Base-by-base conservation (phyloP, 2,113 vertebrate species). In the Tragulus kanchil region DNA sequence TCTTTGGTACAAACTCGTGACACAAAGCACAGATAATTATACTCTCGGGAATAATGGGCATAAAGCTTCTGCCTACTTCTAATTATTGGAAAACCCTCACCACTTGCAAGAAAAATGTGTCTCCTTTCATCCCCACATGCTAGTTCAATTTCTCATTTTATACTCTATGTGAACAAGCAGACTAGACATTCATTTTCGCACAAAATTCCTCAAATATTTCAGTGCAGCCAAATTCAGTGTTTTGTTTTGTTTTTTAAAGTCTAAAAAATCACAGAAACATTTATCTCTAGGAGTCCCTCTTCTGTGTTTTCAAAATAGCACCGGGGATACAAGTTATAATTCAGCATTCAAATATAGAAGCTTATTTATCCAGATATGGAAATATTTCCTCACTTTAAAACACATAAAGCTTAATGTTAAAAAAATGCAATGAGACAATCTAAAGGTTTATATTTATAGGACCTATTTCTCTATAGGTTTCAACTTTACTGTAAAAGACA, bases 51-150 rank as follows among this genome's bases (percentile, higher is more conserved):
- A 59, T 59, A 81, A 59, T 23, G n/a, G 8, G 7, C 26, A 13
- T 71, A 78, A 48, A 5, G 2, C 64, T 7, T 48, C 14, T 91
- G 42, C 6, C 23, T 79, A 78, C 3, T 58, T 78, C 14, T 45
- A 96, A 82, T 95, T 75, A 83, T 56, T 90, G 31, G 42, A 87
- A 92, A 85, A 82, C 54, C 3, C 87, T 85, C 26, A 71, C 90
- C 26, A 45, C 25, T 58, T 85, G 3, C 6, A 42, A 82, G 42
- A 52, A 19, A 79, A 90, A n/a, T 78, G 3, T 5, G 8, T 48
- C 25, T 94, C 21, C 21, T 69, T 95, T 92, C 56, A 48, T 93
- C 9, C 88, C 26, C 11, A 88, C 6, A 15, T 36, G 7, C 4
- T 31, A 50, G 16, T 50, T 26, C 11, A 19, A 78, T 73, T 78